Conservation (phyloP, 2,888 invertebrate species). For the Entomobrya multifasciata region DNA sequence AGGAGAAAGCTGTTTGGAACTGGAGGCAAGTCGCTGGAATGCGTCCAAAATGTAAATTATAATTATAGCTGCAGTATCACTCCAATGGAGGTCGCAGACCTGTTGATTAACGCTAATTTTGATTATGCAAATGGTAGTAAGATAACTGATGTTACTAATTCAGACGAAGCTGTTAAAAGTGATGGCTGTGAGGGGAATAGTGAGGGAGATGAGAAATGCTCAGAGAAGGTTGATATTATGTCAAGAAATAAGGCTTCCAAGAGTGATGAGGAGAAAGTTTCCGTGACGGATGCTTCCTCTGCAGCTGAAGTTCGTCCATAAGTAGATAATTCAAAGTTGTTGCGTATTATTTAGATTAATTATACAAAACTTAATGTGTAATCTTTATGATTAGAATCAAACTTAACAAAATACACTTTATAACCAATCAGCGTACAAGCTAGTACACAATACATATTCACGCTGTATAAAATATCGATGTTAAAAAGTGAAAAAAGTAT, state of each 20-base stretch:
- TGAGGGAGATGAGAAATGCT: conserved; percentile 1
- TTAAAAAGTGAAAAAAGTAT: not conserved
- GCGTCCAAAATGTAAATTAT: conserved; percentile 63
- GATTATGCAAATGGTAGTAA: conserved; percentile 24
- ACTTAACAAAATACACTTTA: not conserved
- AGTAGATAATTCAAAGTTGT: not conserved
- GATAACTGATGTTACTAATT: not conserved
- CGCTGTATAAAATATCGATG: not conserved
- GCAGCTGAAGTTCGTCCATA: conserved; percentile 65
- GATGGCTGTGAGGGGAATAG: conserved; percentile 38
- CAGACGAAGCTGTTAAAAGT: conserved; percentile 13
- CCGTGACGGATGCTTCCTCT: conserved; percentile 12
- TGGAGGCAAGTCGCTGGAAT: conserved; percentile 61
- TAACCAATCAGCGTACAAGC: not conserved
- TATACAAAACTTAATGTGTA: not conserved
- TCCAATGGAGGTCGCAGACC: conserved; percentile 56
- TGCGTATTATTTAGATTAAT: not conserved
- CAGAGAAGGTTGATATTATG: conserved; percentile 2
- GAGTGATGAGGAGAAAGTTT: conserved; percentile 47
- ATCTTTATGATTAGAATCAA: not conserved
- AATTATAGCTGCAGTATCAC: conserved; percentile 57
- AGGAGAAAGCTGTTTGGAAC: conserved; percentile 68
- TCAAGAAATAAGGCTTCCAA: conserved; percentile 20
- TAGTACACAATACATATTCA: not conserved
- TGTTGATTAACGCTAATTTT: conserved; percentile 14